Base-by-base conservation (phyloP, 2,113 vertebrate species). In the Elachura formosa region DNA sequence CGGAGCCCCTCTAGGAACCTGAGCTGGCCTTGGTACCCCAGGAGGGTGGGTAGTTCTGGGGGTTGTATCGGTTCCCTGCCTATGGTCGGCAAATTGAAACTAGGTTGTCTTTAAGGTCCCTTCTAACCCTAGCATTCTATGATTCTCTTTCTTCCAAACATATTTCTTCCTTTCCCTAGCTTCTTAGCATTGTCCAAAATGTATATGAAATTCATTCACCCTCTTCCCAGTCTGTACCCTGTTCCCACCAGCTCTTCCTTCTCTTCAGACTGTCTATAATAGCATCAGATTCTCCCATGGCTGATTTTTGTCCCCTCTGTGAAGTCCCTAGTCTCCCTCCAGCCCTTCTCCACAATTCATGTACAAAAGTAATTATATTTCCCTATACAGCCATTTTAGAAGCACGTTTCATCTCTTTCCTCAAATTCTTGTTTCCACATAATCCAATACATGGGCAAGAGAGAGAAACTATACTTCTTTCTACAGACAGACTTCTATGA, bases 361-460 rank as follows among this genome's bases (percentile, higher is more conserved):
- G 5, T n/a, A 14, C 21, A 49, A 38, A 58, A 64, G 43, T 9
- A 76, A 23, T 9, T 14, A 48, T 18, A 15, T 33, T 85, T 62
- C 38, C 12, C 49, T 31, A 4, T 14, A n/a, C 5, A 66, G 21
- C 6, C 22, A 8, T 51, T 77, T 34, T 24, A 61, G 17, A 34
- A 54, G 12, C 7, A 36, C 1, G 0, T 41, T 79, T 83, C 5
- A 5, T 51, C 14, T 61, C 26, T 61, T 76, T 76, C 28, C 54
- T 80, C 41, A 40, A 46, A 11, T 5, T 41, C 68, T 29, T 28
- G 38, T 26, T 23, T 69, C 34, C 34, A 69, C 5, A 1, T 5
- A 2, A 9, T 75, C 9, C 31, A 16, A 18, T 17, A 36, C 0
- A 0, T 24, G 14, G n/a, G 51, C 2, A 2, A 61, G 31, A 28